Evolutionary conservation across 2,797 vertebrate genomes (phyloP).

Genomic region (Epinephelus awoara): DNA sequence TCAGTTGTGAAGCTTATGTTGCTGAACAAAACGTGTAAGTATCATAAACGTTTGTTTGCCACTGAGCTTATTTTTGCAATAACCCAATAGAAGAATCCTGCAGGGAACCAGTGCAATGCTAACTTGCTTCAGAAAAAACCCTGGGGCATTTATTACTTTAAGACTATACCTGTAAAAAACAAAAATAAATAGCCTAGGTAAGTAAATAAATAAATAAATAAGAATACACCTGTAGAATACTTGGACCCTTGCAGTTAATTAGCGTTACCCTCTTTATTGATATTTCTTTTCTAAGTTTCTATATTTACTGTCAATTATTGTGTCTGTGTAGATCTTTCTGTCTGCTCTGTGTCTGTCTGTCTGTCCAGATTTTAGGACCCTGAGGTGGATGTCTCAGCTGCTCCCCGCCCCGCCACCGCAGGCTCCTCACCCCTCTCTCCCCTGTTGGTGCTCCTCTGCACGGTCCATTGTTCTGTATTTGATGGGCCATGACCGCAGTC

Average conservation of each 20-base stretch:
- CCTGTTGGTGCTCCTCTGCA: slow-evolving; percentile 29
- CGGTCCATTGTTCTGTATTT: slow-evolving; percentile 79
- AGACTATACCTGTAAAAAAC: too few species aligned
- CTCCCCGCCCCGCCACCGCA: slow-evolving; percentile 36
- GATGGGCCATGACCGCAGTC: slow-evolving; percentile 45
- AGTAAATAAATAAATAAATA: not conserved
- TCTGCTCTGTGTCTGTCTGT: not conserved
- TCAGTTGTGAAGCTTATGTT: too few species aligned
- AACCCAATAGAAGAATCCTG: too few species aligned
- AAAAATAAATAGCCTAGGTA: too few species aligned
- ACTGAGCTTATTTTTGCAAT: too few species aligned
- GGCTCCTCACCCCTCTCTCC: slow-evolving; percentile 60
- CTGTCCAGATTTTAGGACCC: slow-evolving; percentile 37
- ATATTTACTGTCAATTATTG: not conserved
- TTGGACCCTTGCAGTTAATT: too few species aligned
- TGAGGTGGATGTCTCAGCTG: slow-evolving; percentile 48
- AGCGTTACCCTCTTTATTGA: not conserved
- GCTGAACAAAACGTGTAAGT: too few species aligned
- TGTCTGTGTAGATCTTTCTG: not conserved
- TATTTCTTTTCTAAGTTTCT: not conserved
- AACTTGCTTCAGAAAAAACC: too few species aligned
- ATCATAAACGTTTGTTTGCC: too few species aligned
- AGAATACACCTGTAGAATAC: not conserved
- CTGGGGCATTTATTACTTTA: too few species aligned
- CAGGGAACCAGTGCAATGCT: too few species aligned